phyloP scores from a whole-genome alignment of 2,888 invertebrate species.

The Tenodera sinensis region DNA sequence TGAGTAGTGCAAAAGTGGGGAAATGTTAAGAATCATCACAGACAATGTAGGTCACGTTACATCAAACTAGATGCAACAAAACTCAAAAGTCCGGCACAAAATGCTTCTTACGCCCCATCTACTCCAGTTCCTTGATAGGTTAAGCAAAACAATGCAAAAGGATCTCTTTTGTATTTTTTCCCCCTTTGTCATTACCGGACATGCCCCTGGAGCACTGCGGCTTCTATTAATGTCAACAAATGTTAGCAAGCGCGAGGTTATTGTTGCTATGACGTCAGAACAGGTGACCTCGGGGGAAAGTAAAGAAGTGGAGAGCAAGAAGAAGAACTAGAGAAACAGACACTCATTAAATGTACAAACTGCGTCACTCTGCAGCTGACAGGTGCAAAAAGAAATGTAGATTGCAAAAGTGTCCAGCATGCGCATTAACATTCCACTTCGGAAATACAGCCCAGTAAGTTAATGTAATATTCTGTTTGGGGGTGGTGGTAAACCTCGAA shows the following conservation, averaged over 20 bases:
- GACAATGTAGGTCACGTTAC: background rate
- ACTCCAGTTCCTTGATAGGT: background rate
- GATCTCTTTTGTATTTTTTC: background rate
- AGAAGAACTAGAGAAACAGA: background rate
- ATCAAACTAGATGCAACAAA: background rate
- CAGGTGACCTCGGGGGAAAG: background rate
- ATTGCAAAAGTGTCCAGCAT: background rate
- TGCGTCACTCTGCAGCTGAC: background rate
- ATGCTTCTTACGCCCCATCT: background rate
- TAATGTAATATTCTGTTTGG: background rate
- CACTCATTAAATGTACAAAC: background rate
- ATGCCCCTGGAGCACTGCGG: background rate
- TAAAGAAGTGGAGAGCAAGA: background rate
- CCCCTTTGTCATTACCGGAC: background rate
- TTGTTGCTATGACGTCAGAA: background rate
- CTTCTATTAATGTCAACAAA: background rate
- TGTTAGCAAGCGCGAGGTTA: background rate
- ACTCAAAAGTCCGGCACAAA: background rate
- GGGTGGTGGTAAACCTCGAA: too few relatives aligned
- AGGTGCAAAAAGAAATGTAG: background rate
- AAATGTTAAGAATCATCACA: too few relatives aligned
- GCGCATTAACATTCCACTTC: background rate
- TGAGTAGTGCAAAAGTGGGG: too few relatives aligned
- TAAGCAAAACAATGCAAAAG: background rate
- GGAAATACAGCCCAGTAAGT: background rate